Evolutionary conservation across 2,113 vertebrate genomes (phyloP).

Genomic region (Rutilus rutilus): DNA sequence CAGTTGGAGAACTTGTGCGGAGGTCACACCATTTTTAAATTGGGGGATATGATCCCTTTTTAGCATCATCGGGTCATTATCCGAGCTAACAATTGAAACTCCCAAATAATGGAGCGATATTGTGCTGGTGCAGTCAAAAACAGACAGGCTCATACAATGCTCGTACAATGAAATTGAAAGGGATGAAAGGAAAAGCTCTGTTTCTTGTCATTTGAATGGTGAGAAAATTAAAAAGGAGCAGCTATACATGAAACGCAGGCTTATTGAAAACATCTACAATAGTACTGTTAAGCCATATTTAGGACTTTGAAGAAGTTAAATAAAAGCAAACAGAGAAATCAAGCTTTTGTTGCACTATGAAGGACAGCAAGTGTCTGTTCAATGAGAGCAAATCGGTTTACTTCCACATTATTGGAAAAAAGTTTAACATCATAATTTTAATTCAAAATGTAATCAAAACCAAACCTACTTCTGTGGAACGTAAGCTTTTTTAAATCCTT

Average conservation of each 20-base stretch:
- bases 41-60: constrained; percentile 54
- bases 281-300: constrained; percentile 5
- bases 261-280: constrained; percentile 50
- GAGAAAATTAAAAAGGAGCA: constrained; percentile 22
- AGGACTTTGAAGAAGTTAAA: constrained; percentile 10
- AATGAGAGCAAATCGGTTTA: background rate
- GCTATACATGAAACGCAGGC: background rate
- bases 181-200: constrained; percentile 34
- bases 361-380: background rate
- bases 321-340: constrained; percentile 4
- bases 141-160: constrained; percentile 50
- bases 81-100: constrained; percentile 55
- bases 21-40: constrained; percentile 43
- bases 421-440: background rate
- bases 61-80: constrained; percentile 54
- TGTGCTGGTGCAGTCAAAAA: constrained; percentile 49
- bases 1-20: constrained; percentile 17
- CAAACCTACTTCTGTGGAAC: too few relatives aligned
- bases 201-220: constrained; percentile 48
- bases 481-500: too few relatives aligned
- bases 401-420: background rate
- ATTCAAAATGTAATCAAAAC: background rate
- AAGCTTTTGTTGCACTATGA: background rate
- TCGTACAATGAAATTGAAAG: constrained; percentile 37
- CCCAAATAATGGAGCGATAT: constrained; percentile 57